Evolutionary conservation across 1,140 invertebrate species (phyloP).

Genomic region (Macrosteles quadrilineatus): DNA sequence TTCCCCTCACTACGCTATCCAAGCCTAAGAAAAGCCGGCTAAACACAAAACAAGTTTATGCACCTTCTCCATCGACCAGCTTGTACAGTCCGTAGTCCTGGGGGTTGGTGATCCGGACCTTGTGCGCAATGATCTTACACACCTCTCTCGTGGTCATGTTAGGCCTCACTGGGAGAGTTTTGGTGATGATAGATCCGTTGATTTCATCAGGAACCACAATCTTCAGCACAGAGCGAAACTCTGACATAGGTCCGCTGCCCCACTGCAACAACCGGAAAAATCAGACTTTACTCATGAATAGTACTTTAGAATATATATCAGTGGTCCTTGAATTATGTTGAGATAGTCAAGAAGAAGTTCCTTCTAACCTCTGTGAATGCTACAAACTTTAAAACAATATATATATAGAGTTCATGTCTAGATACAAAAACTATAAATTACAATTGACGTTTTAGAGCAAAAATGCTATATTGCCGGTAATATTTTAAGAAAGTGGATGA

Average conservation of each 20-base stretch:
- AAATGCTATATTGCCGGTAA: too few species aligned
- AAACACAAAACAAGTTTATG: too few species aligned
- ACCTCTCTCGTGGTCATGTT: slow-evolving; percentile 91
- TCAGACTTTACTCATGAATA: too few species aligned
- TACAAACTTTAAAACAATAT: too few species aligned
- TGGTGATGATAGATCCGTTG: slow-evolving; percentile 85
- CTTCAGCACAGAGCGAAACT: slow-evolving; percentile 76
- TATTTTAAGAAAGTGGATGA: too few species aligned
- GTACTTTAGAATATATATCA: too few species aligned
- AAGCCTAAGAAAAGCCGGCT: too few species aligned
- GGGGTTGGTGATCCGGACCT: slow-evolving; percentile 91
- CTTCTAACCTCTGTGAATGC: neutral
- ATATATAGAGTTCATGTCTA: too few species aligned
- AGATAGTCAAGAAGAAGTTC: neutral
- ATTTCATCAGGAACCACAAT: slow-evolving; percentile 91
- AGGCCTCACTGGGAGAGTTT: slow-evolving; percentile 86
- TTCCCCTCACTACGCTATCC: too few species aligned
- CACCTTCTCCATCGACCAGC: slow-evolving; percentile 86
- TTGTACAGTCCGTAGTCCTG: slow-evolving; percentile 96
- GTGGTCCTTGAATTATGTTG: too few species aligned
- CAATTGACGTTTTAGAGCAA: too few species aligned
- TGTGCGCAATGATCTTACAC: slow-evolving; percentile 90
- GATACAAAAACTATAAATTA: too few species aligned
- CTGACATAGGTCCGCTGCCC: slow-evolving; percentile 54
- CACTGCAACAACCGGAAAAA: slow-evolving; percentile 52